Percentiles rank a stretch among this genome's conserved stretches.
Evolutionary conservation across 1,140 invertebrate species (phyloP).

Genomic region (Zaprionus ghesquierei): DNA sequence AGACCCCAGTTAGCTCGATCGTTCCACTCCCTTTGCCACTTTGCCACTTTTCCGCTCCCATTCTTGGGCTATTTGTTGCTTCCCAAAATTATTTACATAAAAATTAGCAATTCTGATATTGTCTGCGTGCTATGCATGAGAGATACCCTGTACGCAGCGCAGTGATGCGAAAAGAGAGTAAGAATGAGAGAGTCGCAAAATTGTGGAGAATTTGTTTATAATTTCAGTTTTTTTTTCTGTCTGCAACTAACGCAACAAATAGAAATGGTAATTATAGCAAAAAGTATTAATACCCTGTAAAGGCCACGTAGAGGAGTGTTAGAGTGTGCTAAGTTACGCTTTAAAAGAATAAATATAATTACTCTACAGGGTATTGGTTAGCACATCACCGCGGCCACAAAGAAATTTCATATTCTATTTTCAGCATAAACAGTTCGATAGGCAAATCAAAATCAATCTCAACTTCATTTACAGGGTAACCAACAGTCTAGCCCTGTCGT

Average conservation of each 20-base stretch:
- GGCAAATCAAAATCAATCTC: neutral
- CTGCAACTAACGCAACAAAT: neutral
- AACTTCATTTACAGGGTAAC: neutral
- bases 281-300: neutral
- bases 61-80: constrained; percentile 30
- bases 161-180: neutral
- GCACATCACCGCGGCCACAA: neutral
- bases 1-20: neutral
- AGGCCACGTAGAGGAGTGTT: too few species aligned
- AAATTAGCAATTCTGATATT: constrained; percentile 69
- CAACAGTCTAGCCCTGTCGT: neutral
- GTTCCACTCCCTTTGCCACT: neutral
- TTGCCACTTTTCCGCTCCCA: neutral
- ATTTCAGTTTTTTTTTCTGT: too few species aligned
- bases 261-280: neutral
- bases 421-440: neutral
- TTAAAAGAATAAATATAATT: too few species aligned
- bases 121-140: neutral
- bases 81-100: constrained; percentile 69
- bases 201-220: neutral
- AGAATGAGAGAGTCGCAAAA: neutral
- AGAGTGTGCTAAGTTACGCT: too few species aligned
- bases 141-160: neutral
- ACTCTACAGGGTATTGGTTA: neutral
- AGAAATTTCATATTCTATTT: neutral